Conservation (phyloP, 1,140 invertebrate species). For the Cryptotermes secundus region DNA sequence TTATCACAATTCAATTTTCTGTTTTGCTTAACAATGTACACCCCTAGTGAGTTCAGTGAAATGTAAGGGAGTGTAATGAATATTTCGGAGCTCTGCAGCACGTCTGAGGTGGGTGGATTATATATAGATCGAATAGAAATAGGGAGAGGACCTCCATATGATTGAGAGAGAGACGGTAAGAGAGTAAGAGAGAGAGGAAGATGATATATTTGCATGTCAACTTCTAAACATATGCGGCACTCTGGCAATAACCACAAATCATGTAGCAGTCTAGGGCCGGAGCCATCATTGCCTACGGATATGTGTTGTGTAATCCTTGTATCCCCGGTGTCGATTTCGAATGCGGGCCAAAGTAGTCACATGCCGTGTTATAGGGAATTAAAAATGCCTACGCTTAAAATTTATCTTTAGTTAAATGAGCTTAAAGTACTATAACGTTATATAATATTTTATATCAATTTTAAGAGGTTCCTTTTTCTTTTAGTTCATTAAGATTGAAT, state of each 20-base stretch:
- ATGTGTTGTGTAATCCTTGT: background rate
- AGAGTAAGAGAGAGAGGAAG: too few relatives aligned
- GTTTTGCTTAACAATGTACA: background rate
- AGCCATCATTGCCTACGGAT: background rate
- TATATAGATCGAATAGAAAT: background rate
- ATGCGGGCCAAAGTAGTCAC: background rate
- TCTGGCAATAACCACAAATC: constrained; percentile 26
- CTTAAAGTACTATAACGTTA: background rate
- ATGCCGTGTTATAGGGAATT: background rate
- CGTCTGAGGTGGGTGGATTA: constrained; percentile 17
- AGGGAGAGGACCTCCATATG: background rate
- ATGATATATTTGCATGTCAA: constrained; percentile 24
- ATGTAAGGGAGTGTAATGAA: constrained; percentile 1
- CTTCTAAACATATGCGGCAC: constrained; percentile 30
- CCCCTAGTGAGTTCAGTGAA: background rate
- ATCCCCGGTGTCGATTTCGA: background rate
- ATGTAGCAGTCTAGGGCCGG: background rate
- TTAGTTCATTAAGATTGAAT: background rate
- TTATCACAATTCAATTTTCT: too few relatives aligned
- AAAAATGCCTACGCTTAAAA: background rate
- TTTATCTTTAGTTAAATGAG: constrained; percentile 14
- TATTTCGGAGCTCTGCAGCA: background rate
- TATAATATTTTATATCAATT: background rate
- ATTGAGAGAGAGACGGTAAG: background rate
- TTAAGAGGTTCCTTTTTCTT: background rate